These are phyloP conservation scores for Venustaconcha ellipsiformis DNA, from an alignment of 1,140 invertebrate genomes.

Conservation along the genomic window DNA sequence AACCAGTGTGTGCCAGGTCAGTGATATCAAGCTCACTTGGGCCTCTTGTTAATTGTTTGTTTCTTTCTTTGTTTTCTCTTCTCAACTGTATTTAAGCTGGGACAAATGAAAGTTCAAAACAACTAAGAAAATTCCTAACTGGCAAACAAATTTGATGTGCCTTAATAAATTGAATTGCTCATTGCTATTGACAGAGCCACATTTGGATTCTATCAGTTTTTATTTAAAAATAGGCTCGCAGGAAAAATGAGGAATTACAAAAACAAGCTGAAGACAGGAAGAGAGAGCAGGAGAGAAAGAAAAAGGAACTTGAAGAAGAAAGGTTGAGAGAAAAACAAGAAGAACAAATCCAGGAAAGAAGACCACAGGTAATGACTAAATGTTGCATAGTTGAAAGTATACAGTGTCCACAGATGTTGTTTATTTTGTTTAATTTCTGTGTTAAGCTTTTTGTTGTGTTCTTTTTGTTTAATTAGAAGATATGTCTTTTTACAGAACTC, in stretches of 20 bases:
- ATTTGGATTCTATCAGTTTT: not conserved
- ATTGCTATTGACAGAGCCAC: not conserved
- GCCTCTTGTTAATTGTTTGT: not conserved
- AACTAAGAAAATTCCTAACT: no score
- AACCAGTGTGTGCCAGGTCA: not conserved
- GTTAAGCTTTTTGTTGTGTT: no score
- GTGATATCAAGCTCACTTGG: not conserved
- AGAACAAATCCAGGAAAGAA: conserved; percentile 40
- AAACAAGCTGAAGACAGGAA: conserved; percentile 58
- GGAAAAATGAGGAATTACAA: conserved; percentile 62
- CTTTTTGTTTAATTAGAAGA: no score
- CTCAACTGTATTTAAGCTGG: not conserved
- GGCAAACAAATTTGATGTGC: no score
- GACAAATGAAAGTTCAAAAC: no score
- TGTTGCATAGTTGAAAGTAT: no score
- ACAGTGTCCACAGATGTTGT: no score
- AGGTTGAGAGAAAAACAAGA: conserved; percentile 48
- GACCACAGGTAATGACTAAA: conserved; percentile 17
- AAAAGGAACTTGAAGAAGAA: conserved; percentile 46
- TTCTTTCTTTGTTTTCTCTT: not conserved
- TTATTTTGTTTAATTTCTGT: no score
- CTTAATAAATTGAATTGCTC: no score
- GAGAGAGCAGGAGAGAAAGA: conserved; percentile 50
- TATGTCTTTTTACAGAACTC: no score
- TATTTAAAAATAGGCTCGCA: conserved; percentile 44